Evolutionary conservation across 2,888 invertebrate genomes (phyloP).

Genomic region (Pecten maximus): DNA sequence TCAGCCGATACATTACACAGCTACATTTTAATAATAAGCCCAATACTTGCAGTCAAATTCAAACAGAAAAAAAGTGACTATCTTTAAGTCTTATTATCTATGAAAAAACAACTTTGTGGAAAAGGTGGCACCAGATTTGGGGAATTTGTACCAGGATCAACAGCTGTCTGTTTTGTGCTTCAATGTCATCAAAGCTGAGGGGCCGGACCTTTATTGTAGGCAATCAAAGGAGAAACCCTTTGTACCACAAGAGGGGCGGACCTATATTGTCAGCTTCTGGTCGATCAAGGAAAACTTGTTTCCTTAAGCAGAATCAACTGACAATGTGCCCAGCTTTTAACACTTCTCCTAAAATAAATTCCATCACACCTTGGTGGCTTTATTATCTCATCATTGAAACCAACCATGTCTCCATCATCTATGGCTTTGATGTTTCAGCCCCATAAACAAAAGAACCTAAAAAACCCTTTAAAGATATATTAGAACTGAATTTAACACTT

Average conservation of each 20-base stretch:
- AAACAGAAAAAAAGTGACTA: too few relatives aligned
- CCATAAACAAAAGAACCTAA: background rate
- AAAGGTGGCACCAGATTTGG: too few relatives aligned
- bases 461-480: background rate
- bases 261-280: background rate
- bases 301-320: background rate
- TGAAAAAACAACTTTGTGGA: too few relatives aligned
- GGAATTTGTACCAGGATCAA: background rate
- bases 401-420: background rate
- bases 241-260: background rate
- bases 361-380: background rate
- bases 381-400: background rate
- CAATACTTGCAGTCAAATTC: too few relatives aligned
- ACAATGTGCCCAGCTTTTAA: background rate
- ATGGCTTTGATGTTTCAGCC: background rate
- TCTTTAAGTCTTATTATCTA: too few relatives aligned
- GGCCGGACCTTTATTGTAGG: background rate
- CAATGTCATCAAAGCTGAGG: background rate
- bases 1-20: too few relatives aligned
- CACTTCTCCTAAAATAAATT: background rate
- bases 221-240: background rate
- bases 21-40: too few relatives aligned
- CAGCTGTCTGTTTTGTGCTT: background rate
- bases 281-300: background rate
- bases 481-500: too few relatives aligned